phyloP scores from a whole-genome alignment of 2,888 invertebrate species.

The Carcina quercana region DNA sequence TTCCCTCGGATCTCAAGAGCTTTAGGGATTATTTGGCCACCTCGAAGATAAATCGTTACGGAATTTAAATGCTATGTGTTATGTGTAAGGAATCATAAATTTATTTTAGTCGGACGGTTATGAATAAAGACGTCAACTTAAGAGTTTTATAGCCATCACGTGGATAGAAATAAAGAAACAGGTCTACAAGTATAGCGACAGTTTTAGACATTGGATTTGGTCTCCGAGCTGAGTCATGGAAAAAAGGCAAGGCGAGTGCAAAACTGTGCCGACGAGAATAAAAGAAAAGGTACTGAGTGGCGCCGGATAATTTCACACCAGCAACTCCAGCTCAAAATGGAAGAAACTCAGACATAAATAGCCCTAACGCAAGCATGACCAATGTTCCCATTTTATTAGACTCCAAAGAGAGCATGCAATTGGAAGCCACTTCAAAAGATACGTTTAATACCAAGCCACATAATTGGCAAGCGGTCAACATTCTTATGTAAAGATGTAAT shows the following conservation, averaged over 20 bases:
- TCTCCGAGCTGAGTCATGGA: conserved; percentile 66
- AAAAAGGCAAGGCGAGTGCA: conserved; percentile 47
- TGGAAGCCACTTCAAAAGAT: too few relatives aligned
- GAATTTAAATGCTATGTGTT: too few relatives aligned
- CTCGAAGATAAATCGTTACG: too few relatives aligned
- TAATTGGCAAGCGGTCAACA: conserved; percentile 15
- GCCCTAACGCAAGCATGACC: conserved; percentile 51
- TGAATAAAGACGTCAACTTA: background rate
- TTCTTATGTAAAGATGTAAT: conserved; percentile 15
- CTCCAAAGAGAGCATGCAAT: conserved; percentile 11
- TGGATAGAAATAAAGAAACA: background rate
- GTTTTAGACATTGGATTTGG: conserved; percentile 45
- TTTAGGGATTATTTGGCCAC: background rate
- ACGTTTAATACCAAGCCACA: background rate
- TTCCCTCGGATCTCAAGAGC: background rate
- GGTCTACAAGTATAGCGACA: conserved; percentile 14
- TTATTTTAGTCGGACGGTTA: background rate
- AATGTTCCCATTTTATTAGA: conserved; percentile 57
- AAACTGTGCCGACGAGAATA: conserved; percentile 46
- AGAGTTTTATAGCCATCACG: background rate
- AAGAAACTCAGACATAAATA: conserved; percentile 53
- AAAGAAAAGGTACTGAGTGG: conserved; percentile 44
- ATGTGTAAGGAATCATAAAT: too few relatives aligned
- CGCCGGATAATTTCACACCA: conserved; percentile 64
- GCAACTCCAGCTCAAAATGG: conserved; percentile 49